Conservation (phyloP, 2,797 vertebrate genomes). For the Phoebastria nigripes region DNA sequence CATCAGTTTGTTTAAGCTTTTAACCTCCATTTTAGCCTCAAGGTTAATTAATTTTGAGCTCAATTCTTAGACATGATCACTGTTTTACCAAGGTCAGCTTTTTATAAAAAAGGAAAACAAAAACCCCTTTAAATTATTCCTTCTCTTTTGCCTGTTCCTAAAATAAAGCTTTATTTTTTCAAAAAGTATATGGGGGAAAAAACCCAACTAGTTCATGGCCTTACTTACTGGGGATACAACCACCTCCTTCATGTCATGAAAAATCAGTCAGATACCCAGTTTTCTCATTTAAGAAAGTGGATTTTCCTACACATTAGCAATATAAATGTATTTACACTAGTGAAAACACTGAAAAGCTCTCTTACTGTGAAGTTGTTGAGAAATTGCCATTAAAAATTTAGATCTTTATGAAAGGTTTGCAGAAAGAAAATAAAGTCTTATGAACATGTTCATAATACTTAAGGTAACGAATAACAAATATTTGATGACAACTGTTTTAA, state of each 20-base stretch:
- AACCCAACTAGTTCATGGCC: background rate
- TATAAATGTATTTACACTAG: background rate
- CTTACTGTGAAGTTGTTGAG: background rate
- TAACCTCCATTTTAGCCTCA: background rate
- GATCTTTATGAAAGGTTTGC: background rate
- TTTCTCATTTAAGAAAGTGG: background rate
- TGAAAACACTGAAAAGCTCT: slow-evolving; percentile 1
- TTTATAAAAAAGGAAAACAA: background rate
- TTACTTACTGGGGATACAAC: background rate
- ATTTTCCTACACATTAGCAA: background rate
- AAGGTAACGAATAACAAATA: background rate
- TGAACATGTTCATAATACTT: background rate
- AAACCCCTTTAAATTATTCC: background rate
- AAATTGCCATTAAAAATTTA: slow-evolving; percentile 26
- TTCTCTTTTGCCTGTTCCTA: background rate
- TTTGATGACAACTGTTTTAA: background rate
- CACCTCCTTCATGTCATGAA: background rate
- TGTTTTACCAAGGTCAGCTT: background rate
- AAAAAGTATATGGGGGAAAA: background rate
- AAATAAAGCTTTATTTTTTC: background rate
- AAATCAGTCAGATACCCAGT: background rate
- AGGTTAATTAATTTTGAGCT: background rate
- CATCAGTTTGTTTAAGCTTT: background rate
- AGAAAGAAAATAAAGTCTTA: background rate
- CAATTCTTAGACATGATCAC: background rate